Conservation (phyloP, 2,113 vertebrate species). For the Terrapene triunguis region DNA sequence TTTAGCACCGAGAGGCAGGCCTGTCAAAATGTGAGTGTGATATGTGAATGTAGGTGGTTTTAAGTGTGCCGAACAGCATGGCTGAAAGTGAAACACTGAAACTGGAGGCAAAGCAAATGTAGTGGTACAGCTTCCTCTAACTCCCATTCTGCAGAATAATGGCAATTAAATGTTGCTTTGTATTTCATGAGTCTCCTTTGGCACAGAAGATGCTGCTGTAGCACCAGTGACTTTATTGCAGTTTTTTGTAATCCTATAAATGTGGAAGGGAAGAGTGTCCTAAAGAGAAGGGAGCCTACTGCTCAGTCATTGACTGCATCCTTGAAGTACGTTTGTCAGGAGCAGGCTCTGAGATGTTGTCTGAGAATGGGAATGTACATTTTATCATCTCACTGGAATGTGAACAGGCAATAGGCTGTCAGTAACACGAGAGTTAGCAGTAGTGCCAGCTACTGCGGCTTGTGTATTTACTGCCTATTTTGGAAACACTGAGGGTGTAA, state of each 20-base stretch:
- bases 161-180: not conserved
- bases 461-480: not conserved
- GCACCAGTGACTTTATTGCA: not conserved
- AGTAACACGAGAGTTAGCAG: not conserved
- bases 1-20: not conserved
- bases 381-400: accelerated
- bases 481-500: not conserved
- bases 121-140: not conserved
- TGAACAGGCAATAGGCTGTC: not conserved
- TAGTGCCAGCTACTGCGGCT: not conserved
- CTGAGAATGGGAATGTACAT: not conserved
- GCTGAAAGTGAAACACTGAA: not conserved
- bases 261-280: not conserved
- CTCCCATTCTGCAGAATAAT: accelerated
- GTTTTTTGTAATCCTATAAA: accelerated
- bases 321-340: not conserved
- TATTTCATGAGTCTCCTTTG: not conserved
- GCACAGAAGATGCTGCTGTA: not conserved
- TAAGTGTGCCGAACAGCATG: not conserved
- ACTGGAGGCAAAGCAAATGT: not conserved
- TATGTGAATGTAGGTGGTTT: accelerated
- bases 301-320: not conserved
- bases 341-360: not conserved
- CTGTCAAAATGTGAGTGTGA: not conserved
- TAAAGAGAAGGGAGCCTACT: not conserved